A percentile compares a stretch with the other conserved stretches of the same genome.
phyloP scores from a whole-genome alignment of 2,797 vertebrate species.

The Pteronotus mesoamericanus region DNA sequence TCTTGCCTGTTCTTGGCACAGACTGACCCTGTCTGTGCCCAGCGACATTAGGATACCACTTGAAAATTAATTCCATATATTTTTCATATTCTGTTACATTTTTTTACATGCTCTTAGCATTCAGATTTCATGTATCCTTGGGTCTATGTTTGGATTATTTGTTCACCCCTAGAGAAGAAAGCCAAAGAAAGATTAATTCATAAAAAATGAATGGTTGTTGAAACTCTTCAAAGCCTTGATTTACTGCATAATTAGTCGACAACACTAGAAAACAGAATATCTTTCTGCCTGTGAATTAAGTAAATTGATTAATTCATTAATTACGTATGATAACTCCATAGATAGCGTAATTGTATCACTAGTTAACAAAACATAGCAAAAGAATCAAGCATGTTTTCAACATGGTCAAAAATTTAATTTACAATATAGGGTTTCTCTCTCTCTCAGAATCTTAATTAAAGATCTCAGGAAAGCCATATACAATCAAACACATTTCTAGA shows the following conservation, averaged over 20 bases:
- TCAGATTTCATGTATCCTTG: slow-evolving; percentile 50
- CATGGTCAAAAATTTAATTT: slow-evolving; percentile 70
- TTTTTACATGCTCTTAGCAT: slow-evolving; percentile 45
- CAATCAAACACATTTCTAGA: not conserved
- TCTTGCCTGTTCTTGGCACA: not conserved
- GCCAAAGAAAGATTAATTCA: slow-evolving; percentile 75
- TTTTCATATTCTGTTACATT: slow-evolving; percentile 50
- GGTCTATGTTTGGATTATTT: slow-evolving; percentile 64
- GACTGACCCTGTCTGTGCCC: not conserved
- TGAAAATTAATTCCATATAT: slow-evolving; percentile 48
- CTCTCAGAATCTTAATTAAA: slow-evolving; percentile 63
- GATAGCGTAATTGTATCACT: slow-evolving; percentile 69
- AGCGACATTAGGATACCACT: not conserved
- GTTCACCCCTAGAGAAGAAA: slow-evolving; percentile 72
- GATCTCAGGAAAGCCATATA: not conserved
- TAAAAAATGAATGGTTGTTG: slow-evolving; percentile 73
- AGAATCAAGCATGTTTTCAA: slow-evolving; percentile 68
- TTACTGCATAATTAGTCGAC: slow-evolving; percentile 77
- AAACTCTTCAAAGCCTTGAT: slow-evolving; percentile 75
- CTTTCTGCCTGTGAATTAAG: slow-evolving; percentile 64
- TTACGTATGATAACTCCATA: slow-evolving; percentile 69
- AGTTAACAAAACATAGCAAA: slow-evolving; percentile 67
- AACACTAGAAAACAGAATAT: slow-evolving; percentile 70
- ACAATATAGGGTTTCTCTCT: not conserved
- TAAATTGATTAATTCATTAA: slow-evolving; percentile 78